Percentiles rank a stretch among this genome's conserved stretches.
These are phyloP conservation scores for Crambe crambe DNA, from an alignment of 37 sponge, comb jelly and placozoan genomes.

Conservation along the genomic window DNA sequence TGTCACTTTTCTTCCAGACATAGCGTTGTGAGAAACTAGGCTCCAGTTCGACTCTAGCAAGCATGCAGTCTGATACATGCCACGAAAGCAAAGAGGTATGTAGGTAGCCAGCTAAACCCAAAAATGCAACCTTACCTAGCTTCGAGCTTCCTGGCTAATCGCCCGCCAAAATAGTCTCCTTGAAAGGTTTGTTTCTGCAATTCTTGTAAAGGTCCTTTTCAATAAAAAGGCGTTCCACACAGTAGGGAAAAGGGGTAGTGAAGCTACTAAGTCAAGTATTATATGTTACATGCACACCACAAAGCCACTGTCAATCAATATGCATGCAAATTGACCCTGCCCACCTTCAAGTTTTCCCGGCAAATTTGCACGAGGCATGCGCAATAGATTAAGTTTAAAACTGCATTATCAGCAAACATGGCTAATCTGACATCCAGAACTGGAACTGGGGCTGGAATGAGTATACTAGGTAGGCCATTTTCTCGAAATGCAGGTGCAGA, in stretches of 20 bases:
- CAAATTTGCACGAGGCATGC: not conserved
- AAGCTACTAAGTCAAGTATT: too few relatives aligned
- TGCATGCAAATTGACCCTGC: slow-evolving; percentile 35
- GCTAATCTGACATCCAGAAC: too few relatives aligned
- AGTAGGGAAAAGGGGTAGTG: too few relatives aligned
- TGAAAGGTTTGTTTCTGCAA: not conserved
- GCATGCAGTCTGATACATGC: not conserved
- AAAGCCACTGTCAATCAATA: too few relatives aligned
- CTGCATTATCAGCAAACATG: too few relatives aligned
- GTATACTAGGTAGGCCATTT: too few relatives aligned
- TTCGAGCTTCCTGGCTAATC: slow-evolving; percentile 4
- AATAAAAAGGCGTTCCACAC: too few relatives aligned
- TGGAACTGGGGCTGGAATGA: too few relatives aligned
- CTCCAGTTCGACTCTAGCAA: not conserved
- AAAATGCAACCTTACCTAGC: not conserved
- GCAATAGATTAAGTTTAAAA: not conserved
- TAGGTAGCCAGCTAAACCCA: not conserved
- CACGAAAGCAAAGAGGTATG: not conserved
- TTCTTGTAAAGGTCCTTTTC: too few relatives aligned
- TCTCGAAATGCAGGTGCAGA: too few relatives aligned
- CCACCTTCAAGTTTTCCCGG: slow-evolving; percentile 26
- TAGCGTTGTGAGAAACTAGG: not conserved
- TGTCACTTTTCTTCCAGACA: slow-evolving; percentile 17
- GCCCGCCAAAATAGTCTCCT: slow-evolving; percentile 28
- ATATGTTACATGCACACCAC: too few relatives aligned